Conservation (phyloP, 2,113 vertebrate species). For the Nothobranchius furzeri region DNA sequence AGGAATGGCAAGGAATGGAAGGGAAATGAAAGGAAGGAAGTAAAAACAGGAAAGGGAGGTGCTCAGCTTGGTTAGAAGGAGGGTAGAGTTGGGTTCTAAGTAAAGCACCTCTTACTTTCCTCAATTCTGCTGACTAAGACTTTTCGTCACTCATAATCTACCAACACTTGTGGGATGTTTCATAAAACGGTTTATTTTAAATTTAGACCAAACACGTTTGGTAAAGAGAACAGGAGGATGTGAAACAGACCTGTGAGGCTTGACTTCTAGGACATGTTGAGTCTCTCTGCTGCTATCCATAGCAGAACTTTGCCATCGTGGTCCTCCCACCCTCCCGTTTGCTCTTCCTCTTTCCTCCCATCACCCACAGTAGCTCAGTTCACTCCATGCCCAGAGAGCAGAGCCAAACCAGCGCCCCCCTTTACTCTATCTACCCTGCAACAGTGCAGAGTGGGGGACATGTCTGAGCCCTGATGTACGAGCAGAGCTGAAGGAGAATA, state of each 20-base stretch:
- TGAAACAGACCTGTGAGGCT: not conserved
- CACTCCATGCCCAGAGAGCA: slow-evolving; percentile 31
- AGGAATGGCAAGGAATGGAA: slow-evolving; percentile 51
- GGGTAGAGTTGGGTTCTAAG: slow-evolving; percentile 24
- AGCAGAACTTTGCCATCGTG: slow-evolving; percentile 36
- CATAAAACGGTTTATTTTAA: not conserved
- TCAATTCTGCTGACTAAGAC: slow-evolving; percentile 18
- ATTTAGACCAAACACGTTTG: not conserved
- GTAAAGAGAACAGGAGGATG: too few relatives aligned
- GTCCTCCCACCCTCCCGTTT: slow-evolving; percentile 2
- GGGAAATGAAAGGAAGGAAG: slow-evolving; percentile 49
- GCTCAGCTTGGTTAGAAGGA: slow-evolving; percentile 28
- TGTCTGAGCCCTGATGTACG: slow-evolving; percentile 42
- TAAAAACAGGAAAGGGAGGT: slow-evolving; percentile 75
- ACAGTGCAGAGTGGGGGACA: slow-evolving; percentile 22
- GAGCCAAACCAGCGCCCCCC: slow-evolving; percentile 36
- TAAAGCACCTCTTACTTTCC: slow-evolving; percentile 31
- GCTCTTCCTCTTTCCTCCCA: slow-evolving; percentile 5
- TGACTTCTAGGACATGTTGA: slow-evolving; percentile 5
- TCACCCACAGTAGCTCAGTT: slow-evolving; percentile 45
- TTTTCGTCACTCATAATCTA: slow-evolving; percentile 16
- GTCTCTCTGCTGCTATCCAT: slow-evolving; percentile 15
- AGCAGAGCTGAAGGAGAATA: slow-evolving; percentile 55
- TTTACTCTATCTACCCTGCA: slow-evolving; percentile 52
- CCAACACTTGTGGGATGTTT: not conserved